Evolutionary conservation across 2,797 vertebrate species (phyloP).

Genomic region (Lerista edwardsae): DNA sequence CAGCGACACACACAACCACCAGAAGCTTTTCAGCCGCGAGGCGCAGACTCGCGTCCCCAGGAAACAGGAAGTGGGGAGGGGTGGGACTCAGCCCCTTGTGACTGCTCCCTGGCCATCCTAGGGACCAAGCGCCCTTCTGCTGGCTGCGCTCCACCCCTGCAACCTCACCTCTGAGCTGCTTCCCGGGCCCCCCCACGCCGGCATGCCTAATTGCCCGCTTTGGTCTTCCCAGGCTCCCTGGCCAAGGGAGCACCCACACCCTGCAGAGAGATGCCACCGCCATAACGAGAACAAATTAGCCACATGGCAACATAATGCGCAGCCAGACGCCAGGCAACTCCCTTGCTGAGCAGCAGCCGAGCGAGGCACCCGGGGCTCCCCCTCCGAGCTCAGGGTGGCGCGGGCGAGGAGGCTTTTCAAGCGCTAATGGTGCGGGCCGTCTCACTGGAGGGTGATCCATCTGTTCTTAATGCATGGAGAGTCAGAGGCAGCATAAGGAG

Average conservation of each 20-base stretch:
- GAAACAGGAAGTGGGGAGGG: background rate
- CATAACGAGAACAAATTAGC: background rate
- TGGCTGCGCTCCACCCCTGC: background rate
- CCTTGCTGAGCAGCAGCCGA: background rate
- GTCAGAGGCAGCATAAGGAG: background rate
- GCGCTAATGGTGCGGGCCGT: slow-evolving; percentile 65
- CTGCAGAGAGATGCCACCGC: no score
- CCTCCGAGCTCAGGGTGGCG: slow-evolving; percentile 34
- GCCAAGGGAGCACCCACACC: background rate
- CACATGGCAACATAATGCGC: background rate
- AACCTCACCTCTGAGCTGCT: background rate
- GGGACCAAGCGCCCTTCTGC: background rate
- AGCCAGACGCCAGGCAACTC: background rate
- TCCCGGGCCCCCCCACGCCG: no score
- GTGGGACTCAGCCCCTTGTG: background rate
- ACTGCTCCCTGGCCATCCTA: background rate
- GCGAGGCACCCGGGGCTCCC: background rate
- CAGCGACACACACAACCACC: background rate
- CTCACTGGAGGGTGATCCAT: slow-evolving; percentile 72
- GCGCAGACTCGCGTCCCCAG: no score
- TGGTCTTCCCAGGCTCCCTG: background rate
- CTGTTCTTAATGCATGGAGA: slow-evolving; percentile 58
- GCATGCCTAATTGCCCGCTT: no score
- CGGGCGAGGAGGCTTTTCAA: slow-evolving; percentile 50
- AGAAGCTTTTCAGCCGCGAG: background rate